Conservation (phyloP, 2,888 invertebrate species). For the Agrotis exclamationis region DNA sequence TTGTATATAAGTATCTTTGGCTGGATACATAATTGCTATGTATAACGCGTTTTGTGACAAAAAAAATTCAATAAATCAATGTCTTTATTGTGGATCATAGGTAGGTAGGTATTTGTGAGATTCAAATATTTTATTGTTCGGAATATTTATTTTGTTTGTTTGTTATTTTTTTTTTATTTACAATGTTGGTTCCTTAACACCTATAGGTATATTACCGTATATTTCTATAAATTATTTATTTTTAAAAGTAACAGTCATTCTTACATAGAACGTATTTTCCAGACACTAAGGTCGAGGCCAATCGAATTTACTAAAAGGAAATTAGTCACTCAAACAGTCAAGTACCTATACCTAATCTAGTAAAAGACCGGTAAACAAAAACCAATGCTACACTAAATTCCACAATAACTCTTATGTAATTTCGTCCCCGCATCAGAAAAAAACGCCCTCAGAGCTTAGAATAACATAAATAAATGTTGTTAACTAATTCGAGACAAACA, state of each 20-base stretch:
- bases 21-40: constrained; percentile 45
- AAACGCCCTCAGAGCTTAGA: neutral
- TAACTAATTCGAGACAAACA: constrained; percentile 42
- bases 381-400: neutral
- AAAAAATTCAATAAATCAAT: neutral
- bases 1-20: constrained; percentile 62
- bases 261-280: neutral
- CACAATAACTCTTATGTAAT: constrained; percentile 14
- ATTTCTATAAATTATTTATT: neutral
- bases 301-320: neutral
- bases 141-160: neutral
- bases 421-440: constrained; percentile 9
- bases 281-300: neutral
- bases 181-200: neutral
- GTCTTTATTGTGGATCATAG: too few relatives aligned
- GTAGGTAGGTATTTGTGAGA: neutral
- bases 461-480: constrained; percentile 6
- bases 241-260: neutral
- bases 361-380: neutral
- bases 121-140: too few relatives aligned
- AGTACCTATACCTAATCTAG: neutral
- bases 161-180: neutral
- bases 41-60: constrained; percentile 17
- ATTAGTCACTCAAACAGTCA: neutral
- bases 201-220: neutral